Evolutionary conservation across 2,113 vertebrate species (phyloP), one percentile per base, ranked within the genome.

Genomic region (Apaloderma vittatum): DNA sequence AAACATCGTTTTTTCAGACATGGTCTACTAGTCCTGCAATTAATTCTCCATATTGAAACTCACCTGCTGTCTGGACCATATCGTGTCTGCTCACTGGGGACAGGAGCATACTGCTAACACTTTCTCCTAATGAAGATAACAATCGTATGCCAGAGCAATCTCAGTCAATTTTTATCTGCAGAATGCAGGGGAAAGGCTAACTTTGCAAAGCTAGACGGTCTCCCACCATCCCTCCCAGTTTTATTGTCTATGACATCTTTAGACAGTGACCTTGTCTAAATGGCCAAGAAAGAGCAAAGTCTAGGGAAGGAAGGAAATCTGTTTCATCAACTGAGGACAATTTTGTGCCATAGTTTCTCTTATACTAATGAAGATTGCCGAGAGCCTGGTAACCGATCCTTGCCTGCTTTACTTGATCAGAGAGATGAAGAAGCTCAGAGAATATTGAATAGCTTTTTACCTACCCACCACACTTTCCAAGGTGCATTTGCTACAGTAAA

Each of bases 31-130:
- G 79, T 61, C 85, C 76, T 72, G 49, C 3, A 6, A 65, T 70
- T 94, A 95, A 95, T 94, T 79, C 72, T 82, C 57, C 57, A 48
- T 59, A 54, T 16, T 94, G 94, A 91, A 93, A 61, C 76, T 90
- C 75, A 65, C 72, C 88, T 95, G 72, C 9, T 66, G 65, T 91
- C 95, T 92, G 90, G 82, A 90, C 73, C 40, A 34, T 32, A 55
- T 84, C 68, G 95, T 12, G 45, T 54, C 78, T 93, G 83, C 49
- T 65, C 95, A 94, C 70, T 24, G 40, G 91, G 79, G 88, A 96
- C 57, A 75, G 73, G 36, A 92, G 70, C 88, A 94, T 94, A 92
- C 90, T 89, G 48, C 96, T 96, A 84, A 95, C 65, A 74, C 75
- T 68, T 92, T 81, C 65, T 90, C 70, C 80, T 95, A 92, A 94